phyloP scores from a whole-genome alignment of 2,797 vertebrate species.

The Gallinago solitaria region DNA sequence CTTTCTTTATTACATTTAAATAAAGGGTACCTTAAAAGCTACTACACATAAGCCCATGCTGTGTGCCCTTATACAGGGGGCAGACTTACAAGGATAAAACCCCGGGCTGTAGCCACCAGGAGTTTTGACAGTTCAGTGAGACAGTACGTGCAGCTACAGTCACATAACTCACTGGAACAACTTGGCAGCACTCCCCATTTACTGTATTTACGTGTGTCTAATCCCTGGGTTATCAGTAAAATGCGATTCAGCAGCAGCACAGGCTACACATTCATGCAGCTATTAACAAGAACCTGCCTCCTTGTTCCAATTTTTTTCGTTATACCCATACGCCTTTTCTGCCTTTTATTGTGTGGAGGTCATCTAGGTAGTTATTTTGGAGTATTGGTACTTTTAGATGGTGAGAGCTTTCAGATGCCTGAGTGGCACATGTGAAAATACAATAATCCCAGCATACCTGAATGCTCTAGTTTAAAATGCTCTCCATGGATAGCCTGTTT shows the following conservation, averaged over 20 bases:
- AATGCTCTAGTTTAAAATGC: background rate
- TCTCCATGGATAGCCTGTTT: background rate
- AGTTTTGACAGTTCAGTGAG: background rate
- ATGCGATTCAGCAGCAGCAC: background rate
- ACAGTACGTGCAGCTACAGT: background rate
- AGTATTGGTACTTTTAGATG: background rate
- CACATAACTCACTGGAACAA: background rate
- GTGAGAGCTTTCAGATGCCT: background rate
- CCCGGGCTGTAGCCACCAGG: background rate
- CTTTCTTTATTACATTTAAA: background rate
- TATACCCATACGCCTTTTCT: background rate
- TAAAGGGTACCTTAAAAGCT: background rate
- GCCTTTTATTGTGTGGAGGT: background rate
- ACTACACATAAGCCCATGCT: background rate
- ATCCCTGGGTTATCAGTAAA: slow-evolving; percentile 3
- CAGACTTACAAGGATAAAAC: background rate
- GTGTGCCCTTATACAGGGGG: background rate
- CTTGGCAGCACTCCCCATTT: background rate
- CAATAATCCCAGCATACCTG: background rate
- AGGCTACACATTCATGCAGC: background rate
- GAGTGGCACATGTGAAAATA: background rate
- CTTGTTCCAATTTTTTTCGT: background rate
- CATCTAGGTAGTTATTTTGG: background rate
- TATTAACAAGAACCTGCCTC: background rate
- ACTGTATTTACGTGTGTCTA: background rate